Evolutionary conservation across 2,113 vertebrate species (phyloP).

Genomic region (Regulus satrapa): DNA sequence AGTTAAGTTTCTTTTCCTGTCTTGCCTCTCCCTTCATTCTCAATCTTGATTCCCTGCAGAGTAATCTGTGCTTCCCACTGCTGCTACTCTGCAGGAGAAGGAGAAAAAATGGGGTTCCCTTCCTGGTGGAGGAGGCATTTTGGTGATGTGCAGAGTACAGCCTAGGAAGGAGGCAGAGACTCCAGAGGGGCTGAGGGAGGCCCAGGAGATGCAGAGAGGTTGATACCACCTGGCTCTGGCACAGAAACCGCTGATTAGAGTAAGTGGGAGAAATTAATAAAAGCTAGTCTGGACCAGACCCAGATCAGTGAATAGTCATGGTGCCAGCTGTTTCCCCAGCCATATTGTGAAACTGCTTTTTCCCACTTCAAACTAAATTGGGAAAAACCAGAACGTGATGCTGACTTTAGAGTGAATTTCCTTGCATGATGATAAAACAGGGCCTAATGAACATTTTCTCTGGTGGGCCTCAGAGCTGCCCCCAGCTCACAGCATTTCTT

Average conservation of each 20-base stretch:
- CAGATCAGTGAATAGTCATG: not conserved
- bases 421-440: not conserved
- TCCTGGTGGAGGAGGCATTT: rapidly evolving
- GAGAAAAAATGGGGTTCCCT: not conserved
- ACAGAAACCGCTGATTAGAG: not conserved
- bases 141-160: rapidly evolving
- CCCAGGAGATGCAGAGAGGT: not conserved
- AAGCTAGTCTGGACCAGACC: not conserved
- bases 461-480: not conserved
- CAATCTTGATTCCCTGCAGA: not conserved
- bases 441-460: not conserved
- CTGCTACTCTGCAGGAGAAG: not conserved
- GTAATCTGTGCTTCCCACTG: not conserved
- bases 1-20: not conserved
- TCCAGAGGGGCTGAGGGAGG: not conserved
- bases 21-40: not conserved
- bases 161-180: rapidly evolving
- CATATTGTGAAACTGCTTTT: not conserved
- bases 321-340: not conserved
- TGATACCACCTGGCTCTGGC: not conserved
- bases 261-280: not conserved
- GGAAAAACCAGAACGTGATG: not conserved
- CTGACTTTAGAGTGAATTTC: not conserved
- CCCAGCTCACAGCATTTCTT: not conserved
- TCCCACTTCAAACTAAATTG: not conserved